Evolutionary conservation across 2,797 vertebrate species (phyloP).

Genomic region (Onychomys arenicola): DNA sequence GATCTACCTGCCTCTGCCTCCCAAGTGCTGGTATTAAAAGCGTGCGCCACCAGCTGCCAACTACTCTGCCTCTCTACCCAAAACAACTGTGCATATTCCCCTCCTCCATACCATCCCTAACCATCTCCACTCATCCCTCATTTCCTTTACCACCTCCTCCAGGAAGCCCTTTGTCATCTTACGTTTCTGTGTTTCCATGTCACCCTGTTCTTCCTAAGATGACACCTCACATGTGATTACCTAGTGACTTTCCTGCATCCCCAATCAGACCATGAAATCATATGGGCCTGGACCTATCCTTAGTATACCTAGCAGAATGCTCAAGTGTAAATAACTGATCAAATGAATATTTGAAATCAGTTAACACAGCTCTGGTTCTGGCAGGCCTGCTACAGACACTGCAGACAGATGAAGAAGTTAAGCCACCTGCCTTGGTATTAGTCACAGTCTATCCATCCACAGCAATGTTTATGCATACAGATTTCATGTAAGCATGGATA

Average conservation of each 20-base stretch:
- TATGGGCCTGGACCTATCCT: neutral
- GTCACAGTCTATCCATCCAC: neutral
- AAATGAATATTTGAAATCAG: neutral
- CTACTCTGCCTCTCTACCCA: neutral
- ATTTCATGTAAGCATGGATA: neutral
- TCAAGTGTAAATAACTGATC: neutral
- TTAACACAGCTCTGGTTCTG: neutral
- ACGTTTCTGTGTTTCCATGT: neutral
- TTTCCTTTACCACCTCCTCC: neutral
- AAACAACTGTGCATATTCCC: neutral
- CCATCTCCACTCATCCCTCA: no score
- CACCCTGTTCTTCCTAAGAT: neutral
- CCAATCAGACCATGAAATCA: neutral
- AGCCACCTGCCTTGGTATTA: neutral
- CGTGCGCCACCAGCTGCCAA: fast-evolving
- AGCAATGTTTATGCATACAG: neutral
- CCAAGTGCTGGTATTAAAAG: neutral
- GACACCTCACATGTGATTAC: neutral
- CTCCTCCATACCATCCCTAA: neutral
- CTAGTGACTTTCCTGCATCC: neutral
- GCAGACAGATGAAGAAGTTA: neutral
- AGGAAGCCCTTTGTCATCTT: neutral
- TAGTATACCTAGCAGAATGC: neutral
- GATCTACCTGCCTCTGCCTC: neutral
- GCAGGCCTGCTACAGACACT: neutral